Evolutionary conservation across 2,888 invertebrate species (phyloP).

Genomic region (Prionchulus punctatus): DNA sequence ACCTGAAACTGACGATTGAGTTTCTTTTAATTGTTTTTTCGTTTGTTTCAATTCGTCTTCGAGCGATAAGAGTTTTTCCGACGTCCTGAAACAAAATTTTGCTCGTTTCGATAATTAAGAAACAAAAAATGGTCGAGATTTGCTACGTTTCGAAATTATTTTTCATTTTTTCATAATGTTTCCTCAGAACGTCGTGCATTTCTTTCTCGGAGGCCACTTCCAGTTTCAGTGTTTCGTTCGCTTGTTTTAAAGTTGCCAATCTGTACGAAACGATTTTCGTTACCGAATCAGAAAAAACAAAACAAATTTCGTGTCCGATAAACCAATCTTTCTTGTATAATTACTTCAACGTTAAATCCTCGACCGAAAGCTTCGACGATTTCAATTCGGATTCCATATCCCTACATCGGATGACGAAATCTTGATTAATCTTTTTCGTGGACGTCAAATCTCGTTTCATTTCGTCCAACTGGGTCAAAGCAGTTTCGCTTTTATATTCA

Average conservation of each 20-base stretch:
- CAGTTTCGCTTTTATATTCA: not conserved
- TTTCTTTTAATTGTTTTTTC: not conserved
- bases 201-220: conserved; percentile 30
- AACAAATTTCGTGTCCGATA: not conserved
- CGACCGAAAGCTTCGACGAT: not conserved
- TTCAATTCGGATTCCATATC: not conserved
- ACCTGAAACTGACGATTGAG: not conserved
- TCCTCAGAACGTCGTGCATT: conserved; percentile 31
- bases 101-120: not conserved
- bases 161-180: conserved; percentile 31
- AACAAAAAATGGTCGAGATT: not conserved
- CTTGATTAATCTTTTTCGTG: too few relatives aligned
- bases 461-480: not conserved
- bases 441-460: not conserved
- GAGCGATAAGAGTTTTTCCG: not conserved
- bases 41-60: not conserved
- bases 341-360: not conserved
- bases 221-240: conserved; percentile 22
- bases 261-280: not conserved
- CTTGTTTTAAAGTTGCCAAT: not conserved
- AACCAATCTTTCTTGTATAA: not conserved
- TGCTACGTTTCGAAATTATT: conserved; percentile 32
- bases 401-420: not conserved
- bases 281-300: too few relatives aligned
- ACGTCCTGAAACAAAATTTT: not conserved